phyloP scores from a whole-genome alignment of 2,797 vertebrate genomes.

The Amblyraja radiata region DNA sequence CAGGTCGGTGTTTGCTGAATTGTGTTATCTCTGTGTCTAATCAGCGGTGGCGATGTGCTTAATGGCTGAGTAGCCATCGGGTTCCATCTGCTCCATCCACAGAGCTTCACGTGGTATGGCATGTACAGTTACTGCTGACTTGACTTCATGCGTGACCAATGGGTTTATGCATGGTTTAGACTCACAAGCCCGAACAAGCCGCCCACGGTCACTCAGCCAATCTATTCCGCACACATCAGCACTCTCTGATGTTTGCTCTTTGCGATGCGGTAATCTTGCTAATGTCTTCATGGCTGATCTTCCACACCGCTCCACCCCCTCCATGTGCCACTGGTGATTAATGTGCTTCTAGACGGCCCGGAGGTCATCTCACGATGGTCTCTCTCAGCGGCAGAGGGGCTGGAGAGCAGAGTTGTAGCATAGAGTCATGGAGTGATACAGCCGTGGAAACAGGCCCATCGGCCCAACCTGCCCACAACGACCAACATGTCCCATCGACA shows the following conservation, averaged over 20 bases:
- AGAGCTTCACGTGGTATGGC: neutral
- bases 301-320: neutral
- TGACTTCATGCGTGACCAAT: neutral
- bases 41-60: neutral
- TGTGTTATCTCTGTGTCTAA: too few species aligned
- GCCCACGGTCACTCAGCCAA: neutral
- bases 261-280: neutral
- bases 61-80: neutral
- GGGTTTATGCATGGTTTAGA: neutral
- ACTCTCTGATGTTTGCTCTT: neutral
- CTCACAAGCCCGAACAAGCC: neutral
- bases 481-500: too few species aligned
- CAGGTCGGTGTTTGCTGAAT: neutral
- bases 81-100: neutral
- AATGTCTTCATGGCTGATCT: neutral
- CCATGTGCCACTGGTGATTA: neutral
- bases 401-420: too few species aligned
- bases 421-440: too few species aligned
- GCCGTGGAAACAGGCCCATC: too few species aligned
- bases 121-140: neutral
- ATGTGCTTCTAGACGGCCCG: neutral
- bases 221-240: neutral
- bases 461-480: too few species aligned
- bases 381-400: neutral
- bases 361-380: neutral